Evolutionary conservation across 2,888 invertebrate genomes (phyloP).

Genomic region (Orgyia antiqua): DNA sequence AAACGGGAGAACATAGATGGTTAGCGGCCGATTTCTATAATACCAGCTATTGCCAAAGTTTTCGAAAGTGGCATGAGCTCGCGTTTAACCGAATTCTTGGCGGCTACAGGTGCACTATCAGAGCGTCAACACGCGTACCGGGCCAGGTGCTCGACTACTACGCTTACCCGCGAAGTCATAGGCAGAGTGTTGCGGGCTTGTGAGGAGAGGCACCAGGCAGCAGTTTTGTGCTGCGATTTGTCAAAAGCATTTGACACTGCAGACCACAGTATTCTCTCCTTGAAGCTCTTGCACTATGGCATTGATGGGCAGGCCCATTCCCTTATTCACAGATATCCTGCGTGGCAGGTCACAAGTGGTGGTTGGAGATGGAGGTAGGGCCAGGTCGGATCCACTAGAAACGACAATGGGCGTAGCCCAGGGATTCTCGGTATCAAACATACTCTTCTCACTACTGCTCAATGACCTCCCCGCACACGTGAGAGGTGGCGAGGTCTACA

Average conservation of each 20-base stretch:
- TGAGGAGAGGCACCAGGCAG: constrained; percentile 2
- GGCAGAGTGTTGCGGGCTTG: constrained; percentile 1
- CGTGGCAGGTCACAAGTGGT: not conserved
- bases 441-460: not conserved
- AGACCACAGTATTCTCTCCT: constrained; percentile 1
- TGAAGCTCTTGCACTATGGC: constrained; percentile 1
- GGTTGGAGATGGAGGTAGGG: not conserved
- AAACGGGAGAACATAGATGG: constrained; percentile 2
- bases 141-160: constrained; percentile 3
- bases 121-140: constrained; percentile 6
- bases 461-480: not conserved
- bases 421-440: too few species aligned
- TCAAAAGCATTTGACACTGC: constrained; percentile 8
- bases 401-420: too few species aligned
- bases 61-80: constrained; percentile 6
- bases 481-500: not conserved
- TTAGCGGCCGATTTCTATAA: constrained; percentile 7
- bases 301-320: too few species aligned
- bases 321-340: too few species aligned
- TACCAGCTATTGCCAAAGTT: constrained; percentile 7
- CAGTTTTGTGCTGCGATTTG: constrained; percentile 5
- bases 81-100: constrained; percentile 1
- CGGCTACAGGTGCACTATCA: not conserved
- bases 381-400: not conserved
- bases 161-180: constrained; percentile 3